Conservation (phyloP, 1,140 invertebrate species). For the Drosophila triauraria region DNA sequence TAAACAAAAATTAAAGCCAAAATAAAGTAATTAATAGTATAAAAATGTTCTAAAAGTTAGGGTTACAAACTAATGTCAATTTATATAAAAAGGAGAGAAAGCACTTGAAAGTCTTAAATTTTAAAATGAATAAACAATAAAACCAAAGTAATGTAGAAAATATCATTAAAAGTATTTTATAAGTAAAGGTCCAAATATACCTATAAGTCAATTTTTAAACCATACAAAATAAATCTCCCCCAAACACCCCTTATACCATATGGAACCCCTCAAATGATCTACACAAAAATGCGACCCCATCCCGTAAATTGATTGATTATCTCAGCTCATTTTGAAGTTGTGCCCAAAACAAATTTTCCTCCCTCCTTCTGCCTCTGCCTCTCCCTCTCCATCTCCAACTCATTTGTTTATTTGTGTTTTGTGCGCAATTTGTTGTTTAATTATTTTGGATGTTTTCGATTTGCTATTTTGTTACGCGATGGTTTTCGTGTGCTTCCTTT, state of each 20-base stretch:
- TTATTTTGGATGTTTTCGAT: constrained; percentile 64
- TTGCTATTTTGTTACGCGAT: constrained; percentile 61
- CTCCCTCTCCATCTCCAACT: no score
- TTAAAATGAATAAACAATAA: background rate
- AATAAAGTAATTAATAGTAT: no score
- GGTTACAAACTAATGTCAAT: no score
- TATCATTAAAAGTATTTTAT: no score
- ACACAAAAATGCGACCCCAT: constrained; percentile 1
- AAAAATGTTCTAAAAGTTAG: no score
- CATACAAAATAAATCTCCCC: background rate
- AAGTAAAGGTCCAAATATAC: background rate
- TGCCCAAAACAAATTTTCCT: constrained; percentile 3
- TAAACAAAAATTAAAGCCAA: no score
- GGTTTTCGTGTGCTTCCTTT: constrained; percentile 35
- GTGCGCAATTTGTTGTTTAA: constrained; percentile 62
- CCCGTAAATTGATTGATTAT: constrained; percentile 40
- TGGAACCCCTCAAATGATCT: background rate
- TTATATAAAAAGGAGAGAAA: no score
- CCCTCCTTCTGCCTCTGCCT: no score
- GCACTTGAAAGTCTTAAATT: background rate
- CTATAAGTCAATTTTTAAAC: background rate
- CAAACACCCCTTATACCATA: background rate
- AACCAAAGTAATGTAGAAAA: background rate
- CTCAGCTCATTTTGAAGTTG: constrained; percentile 6
- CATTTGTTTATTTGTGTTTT: constrained; percentile 63